Percentiles rank a stretch among this genome's conserved stretches.
Evolutionary conservation across 1,140 invertebrate genomes (phyloP).

Genomic region (Drosophila albomicans): DNA sequence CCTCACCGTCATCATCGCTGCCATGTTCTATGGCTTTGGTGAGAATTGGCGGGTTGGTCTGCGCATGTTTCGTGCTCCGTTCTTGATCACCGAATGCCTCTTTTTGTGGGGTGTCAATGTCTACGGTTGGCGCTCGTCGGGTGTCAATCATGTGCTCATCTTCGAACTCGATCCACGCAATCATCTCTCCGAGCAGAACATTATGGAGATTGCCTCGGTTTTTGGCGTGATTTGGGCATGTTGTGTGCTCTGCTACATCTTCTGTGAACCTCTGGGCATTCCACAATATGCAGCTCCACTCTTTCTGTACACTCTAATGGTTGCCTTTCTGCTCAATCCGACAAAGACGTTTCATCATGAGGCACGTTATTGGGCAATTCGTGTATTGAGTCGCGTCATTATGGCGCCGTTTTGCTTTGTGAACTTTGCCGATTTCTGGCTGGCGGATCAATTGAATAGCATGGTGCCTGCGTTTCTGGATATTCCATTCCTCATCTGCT

Average conservation of each 20-base stretch:
- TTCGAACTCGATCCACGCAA: constrained; percentile 96
- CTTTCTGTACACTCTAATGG: constrained; percentile 89
- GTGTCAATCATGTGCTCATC: constrained; percentile 94
- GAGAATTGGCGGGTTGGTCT: constrained; percentile 86
- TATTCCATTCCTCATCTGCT: constrained; percentile 96
- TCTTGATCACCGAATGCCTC: constrained; percentile 93
- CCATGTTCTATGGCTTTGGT: constrained; percentile 85
- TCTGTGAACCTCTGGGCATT: constrained; percentile 90
- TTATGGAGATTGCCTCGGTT: constrained; percentile 94
- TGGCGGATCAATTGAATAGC: constrained; percentile 99
- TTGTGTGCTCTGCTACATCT: constrained; percentile 88
- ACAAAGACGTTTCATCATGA: constrained; percentile 91
- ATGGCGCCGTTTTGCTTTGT: constrained; percentile 98
- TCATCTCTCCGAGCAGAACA: constrained; percentile 93
- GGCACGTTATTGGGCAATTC: constrained; percentile 88
- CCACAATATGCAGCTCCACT: constrained; percentile 92
- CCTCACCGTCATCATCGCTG: constrained; percentile 90
- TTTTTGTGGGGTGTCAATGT: constrained; percentile 96
- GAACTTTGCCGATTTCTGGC: constrained; percentile 99
- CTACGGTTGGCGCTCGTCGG: constrained; percentile 95
- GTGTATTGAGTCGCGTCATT: constrained; percentile 89
- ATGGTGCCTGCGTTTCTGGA: constrained; percentile 95
- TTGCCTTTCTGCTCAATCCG: constrained; percentile 93
- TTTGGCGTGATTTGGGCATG: constrained; percentile 94
- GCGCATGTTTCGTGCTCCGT: constrained; percentile 92